Percentiles rank a stretch among this genome's conserved stretches.
Evolutionary conservation across 1,140 invertebrate species (phyloP).

Genomic region (Mycetomoellerius zeteki): DNA sequence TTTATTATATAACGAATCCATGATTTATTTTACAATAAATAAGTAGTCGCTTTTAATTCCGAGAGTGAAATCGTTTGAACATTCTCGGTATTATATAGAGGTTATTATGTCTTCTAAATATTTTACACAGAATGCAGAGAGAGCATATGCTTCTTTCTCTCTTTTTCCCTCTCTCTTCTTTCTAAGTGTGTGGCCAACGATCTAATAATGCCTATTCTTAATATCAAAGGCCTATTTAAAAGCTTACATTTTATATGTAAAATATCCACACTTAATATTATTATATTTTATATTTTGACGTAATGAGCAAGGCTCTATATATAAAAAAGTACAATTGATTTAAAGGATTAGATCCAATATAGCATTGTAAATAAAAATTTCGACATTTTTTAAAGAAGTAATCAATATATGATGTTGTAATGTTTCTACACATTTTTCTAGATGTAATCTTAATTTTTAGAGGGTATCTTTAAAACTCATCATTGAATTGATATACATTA

Average conservation of each 20-base stretch:
- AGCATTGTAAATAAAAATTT: background rate
- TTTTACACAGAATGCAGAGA: constrained; percentile 19
- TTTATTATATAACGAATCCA: constrained; percentile 52
- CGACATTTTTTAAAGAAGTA: background rate
- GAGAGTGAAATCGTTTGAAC: constrained; percentile 30
- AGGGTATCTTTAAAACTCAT: background rate
- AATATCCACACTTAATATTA: constrained; percentile 36
- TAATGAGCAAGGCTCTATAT: constrained; percentile 14
- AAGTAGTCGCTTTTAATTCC: constrained; percentile 38
- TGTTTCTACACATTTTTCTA: background rate
- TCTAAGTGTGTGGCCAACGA: constrained; percentile 62
- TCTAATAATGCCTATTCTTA: constrained; percentile 67
- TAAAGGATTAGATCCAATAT: background rate
- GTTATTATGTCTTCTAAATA: constrained; percentile 49
- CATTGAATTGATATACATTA: background rate
- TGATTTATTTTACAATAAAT: constrained; percentile 64
- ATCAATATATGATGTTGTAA: background rate
- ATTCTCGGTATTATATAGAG: constrained; percentile 59
- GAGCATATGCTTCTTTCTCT: background rate
- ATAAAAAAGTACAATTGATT: constrained; percentile 5
- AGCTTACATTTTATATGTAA: constrained; percentile 52
- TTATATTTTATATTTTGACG: constrained; percentile 50
- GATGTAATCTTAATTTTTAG: background rate
- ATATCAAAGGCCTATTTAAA: constrained; percentile 66
- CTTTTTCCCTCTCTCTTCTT: background rate